phyloP scores from a whole-genome alignment of 2,888 invertebrate genomes.

The Lysandra coridon region DNA sequence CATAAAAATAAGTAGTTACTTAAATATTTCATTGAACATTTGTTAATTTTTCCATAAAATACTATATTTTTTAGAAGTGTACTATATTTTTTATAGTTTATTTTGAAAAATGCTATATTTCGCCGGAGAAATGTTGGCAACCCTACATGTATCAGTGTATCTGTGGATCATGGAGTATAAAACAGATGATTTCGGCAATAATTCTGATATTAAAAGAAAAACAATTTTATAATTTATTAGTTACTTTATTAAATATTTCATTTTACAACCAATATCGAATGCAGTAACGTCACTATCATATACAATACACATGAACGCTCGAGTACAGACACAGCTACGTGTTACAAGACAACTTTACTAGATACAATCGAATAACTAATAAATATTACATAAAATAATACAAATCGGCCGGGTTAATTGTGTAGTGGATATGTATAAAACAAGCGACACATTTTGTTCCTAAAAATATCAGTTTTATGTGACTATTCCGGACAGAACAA shows the following conservation, averaged over 20 bases:
- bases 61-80: too few species aligned
- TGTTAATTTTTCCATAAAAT: too few species aligned
- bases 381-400: conserved; percentile 43
- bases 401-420: conserved; percentile 58
- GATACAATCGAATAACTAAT: conserved; percentile 11
- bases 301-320: conserved; percentile 64
- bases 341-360: conserved; percentile 48
- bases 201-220: conserved; percentile 25
- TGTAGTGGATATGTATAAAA: conserved; percentile 67
- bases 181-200: neutral
- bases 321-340: conserved; percentile 72
- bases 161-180: too few species aligned
- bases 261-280: conserved; percentile 77
- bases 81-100: too few species aligned
- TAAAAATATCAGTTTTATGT: neutral
- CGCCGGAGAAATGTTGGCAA: too few species aligned
- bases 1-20: too few species aligned
- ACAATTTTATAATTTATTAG: conserved; percentile 42
- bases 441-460: neutral
- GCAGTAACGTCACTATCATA: conserved; percentile 72
- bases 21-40: too few species aligned
- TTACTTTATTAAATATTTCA: conserved; percentile 79
- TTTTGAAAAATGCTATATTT: too few species aligned
- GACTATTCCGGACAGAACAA: neutral
- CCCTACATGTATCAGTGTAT: too few species aligned